Base-by-base conservation (phyloP, 2,113 vertebrate genomes). In the Mixornis gularis region DNA sequence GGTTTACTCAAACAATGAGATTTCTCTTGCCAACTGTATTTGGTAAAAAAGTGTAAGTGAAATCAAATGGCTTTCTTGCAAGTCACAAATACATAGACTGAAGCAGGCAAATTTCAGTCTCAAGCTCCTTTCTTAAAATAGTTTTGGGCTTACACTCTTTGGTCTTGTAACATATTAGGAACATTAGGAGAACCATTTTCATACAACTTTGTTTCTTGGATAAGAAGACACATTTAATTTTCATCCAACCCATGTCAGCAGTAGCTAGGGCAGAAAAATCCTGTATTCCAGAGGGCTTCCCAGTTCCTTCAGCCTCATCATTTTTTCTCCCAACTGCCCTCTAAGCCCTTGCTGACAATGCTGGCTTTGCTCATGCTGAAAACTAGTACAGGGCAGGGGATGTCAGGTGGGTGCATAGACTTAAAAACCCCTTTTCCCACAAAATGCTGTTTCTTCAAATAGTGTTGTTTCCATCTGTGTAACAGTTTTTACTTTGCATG, bases 1-100 rank as follows among this genome's bases (percentile, higher is more conserved):
- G 10, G 77, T 78, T 91, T 93, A 84, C 38, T 81, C 56, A 88
- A 84, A 64, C 13, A 77, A 80, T 15, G 68, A 71, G 13, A 55
- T 55, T 77, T 90, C 32, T 88, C 38, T 79, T 60, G 51, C 30
- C 26, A 73, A 21, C 4, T 34, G 9, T 24, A 46, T 58, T 79
- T 58, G 22, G 38, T 49, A 69, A 85, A 26, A 40, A 71, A 44
- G 15, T 0, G 0, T 29, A 83, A 93, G 16, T 70, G 44, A 92
- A 93, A 70, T 77, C 52, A 85, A 79, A 77, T 34, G 17, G 5
- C 24, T 21, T 74, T 92, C 29, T 55, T 79, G 14, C 14, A 89
- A 72, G 53, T 70, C 51, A 79, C 1, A 5, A 92, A 69, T 64
- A 59, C 21, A 48, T 5, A 63, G 46, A 74, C 4, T 38, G 34